Conservation (phyloP, 2,888 invertebrate genomes). For the Metopia argyrocephala region DNA sequence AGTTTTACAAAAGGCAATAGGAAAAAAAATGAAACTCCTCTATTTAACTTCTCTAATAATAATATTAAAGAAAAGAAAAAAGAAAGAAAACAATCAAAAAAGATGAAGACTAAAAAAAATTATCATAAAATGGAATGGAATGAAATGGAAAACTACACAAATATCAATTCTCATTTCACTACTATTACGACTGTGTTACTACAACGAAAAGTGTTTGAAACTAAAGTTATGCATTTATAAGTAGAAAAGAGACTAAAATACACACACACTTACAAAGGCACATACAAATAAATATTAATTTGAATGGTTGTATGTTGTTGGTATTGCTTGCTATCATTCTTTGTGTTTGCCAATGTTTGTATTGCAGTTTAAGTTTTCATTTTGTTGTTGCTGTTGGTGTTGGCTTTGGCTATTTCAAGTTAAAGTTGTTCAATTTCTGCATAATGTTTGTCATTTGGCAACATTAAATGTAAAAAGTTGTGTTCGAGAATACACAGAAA, state of each 20-base stretch:
- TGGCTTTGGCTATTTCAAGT: conserved; percentile 45
- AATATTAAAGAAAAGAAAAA: not conserved
- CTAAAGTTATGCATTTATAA: conserved; percentile 59
- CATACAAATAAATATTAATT: not conserved
- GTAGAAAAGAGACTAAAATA: conserved; percentile 31
- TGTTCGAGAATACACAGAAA: conserved; percentile 53
- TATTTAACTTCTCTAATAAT: not conserved
- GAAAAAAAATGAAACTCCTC: too few relatives aligned
- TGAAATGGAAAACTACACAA: conserved; percentile 14
- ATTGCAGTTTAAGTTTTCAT: too few relatives aligned
- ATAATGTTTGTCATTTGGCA: conserved; percentile 65
- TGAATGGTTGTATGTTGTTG: conserved; percentile 6
- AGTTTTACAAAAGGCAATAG: conserved; percentile 5
- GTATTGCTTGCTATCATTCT: conserved; percentile 11
- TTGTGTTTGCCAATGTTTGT: conserved; percentile 16
- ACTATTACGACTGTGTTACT: too few relatives aligned
- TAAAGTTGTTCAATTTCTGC: conserved; percentile 60
- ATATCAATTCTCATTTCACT: conserved; percentile 54
- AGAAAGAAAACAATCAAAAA: conserved; percentile 10
- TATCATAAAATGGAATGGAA: not conserved
- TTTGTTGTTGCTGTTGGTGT: conserved; percentile 16
- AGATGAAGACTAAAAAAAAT: not conserved
- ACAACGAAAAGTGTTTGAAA: conserved; percentile 16
- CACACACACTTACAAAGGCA: not conserved
- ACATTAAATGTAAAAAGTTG: conserved; percentile 63